phyloP scores from a whole-genome alignment of 1,140 invertebrate species.

The Trinorchestia longiramus region DNA sequence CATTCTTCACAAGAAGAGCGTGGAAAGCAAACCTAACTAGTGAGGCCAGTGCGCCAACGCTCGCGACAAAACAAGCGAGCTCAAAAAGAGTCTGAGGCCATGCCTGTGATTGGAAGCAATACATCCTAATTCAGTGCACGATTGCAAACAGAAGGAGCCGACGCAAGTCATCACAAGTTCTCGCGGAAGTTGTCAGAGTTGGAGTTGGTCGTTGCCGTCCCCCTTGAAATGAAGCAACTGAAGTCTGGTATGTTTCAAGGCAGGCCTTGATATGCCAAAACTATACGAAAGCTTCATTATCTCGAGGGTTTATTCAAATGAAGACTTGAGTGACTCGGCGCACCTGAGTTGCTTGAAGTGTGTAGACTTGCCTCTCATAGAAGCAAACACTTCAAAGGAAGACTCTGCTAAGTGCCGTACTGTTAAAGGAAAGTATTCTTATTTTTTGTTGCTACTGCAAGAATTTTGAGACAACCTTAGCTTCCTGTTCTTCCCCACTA shows the following conservation, averaged over 20 bases:
- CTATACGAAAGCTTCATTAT: not conserved
- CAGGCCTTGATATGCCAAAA: not conserved
- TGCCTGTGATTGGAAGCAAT: not conserved
- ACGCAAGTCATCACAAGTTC: constrained; percentile 7
- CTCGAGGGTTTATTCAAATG: not conserved
- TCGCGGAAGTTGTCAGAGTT: constrained; percentile 5
- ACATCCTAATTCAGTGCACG: not conserved
- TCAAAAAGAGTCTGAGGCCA: not conserved
- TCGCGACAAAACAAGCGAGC: not conserved
- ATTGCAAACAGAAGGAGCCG: not conserved
- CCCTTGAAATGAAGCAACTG: constrained; percentile 19
- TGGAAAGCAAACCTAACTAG: not conserved
- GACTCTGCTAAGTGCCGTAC: not conserved
- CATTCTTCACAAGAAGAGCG: not conserved
- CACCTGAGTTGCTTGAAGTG: not conserved
- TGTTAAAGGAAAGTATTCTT: not conserved
- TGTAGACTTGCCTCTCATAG: not conserved
- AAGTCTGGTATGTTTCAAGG: constrained; percentile 1
- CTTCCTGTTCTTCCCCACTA: not conserved
- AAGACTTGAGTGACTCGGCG: not conserved
- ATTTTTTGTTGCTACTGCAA: not conserved
- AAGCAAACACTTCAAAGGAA: not conserved
- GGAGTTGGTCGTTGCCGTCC: constrained; percentile 1
- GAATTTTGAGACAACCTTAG: not conserved
- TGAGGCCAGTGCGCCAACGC: not conserved